These are phyloP conservation scores for Pseudomugil gertrudae DNA, from an alignment of 2,797 vertebrate genomes.

Conservation along the genomic window DNA sequence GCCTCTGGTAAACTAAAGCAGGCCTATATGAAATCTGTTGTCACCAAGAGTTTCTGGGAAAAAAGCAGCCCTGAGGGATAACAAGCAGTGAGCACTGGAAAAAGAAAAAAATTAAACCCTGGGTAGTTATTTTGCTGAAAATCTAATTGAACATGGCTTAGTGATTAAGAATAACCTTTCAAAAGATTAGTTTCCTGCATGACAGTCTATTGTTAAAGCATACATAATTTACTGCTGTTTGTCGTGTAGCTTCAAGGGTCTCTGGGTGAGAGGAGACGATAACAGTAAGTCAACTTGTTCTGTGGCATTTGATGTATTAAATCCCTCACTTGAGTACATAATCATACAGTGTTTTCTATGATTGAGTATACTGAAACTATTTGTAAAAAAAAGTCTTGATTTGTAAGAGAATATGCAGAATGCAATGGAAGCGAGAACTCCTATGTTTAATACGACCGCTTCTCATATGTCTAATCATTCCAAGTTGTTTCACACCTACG, in stretches of 20 bases:
- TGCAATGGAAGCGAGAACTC: not conserved
- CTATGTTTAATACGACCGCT: not conserved
- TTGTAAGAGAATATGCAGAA: not conserved
- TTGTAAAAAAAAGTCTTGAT: not conserved
- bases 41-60: not conserved
- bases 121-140: constrained; percentile 6
- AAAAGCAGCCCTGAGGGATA: not conserved
- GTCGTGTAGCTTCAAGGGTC: not conserved
- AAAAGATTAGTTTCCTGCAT: constrained; percentile 14
- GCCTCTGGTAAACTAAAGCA: constrained; percentile 11
- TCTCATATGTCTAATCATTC: not conserved
- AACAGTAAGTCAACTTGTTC: not conserved
- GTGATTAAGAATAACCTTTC: constrained; percentile 20
- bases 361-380: not conserved
- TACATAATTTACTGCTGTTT: constrained; percentile 23
- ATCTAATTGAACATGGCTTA: constrained; percentile 17
- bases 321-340: not conserved
- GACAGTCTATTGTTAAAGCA: constrained; percentile 23
- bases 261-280: not conserved
- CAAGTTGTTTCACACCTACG: not conserved
- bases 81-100: constrained; percentile 21
- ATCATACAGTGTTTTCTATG: not conserved
- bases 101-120: not conserved
- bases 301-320: not conserved
- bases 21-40: constrained; percentile 8